A percentile compares a stretch with the other conserved stretches of the same genome.
Conservation (phyloP, 2,113 vertebrate genomes). For the Mionectes macconnelli region DNA sequence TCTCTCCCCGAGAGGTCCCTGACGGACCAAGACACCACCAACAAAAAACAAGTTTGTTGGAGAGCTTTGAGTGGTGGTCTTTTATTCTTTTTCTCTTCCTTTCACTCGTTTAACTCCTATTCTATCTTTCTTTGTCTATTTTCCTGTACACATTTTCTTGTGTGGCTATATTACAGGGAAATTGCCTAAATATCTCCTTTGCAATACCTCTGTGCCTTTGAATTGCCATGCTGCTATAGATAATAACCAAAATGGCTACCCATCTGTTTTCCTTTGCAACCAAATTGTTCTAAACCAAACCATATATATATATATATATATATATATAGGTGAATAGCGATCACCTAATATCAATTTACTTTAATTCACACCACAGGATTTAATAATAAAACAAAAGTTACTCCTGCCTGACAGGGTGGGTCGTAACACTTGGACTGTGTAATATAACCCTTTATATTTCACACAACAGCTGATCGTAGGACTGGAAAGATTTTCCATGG, state of each 20-base stretch:
- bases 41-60: not conserved
- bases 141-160: not conserved
- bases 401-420: not conserved
- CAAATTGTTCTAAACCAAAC: not conserved
- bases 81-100: not conserved
- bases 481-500: not conserved
- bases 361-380: not conserved
- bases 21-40: not conserved
- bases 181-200: not conserved
- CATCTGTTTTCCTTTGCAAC: not conserved
- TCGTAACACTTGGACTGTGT: not conserved
- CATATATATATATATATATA: not conserved
- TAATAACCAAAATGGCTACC: not conserved
- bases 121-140: not conserved
- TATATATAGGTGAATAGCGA: not conserved
- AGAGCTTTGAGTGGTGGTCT: not conserved
- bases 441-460: not conserved
- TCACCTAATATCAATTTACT: not conserved
- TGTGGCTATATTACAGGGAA: not conserved
- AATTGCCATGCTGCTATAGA: not conserved
- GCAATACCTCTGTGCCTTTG: not conserved
- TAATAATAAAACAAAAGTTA: not conserved
- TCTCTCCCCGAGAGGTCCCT: not conserved
- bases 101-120: not conserved
- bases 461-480: not conserved